Percentiles rank a stretch among this genome's conserved stretches.
These are phyloP conservation scores for Steinernema feltiae DNA, from an alignment of 1,140 invertebrate genomes.

Conservation along the genomic window DNA sequence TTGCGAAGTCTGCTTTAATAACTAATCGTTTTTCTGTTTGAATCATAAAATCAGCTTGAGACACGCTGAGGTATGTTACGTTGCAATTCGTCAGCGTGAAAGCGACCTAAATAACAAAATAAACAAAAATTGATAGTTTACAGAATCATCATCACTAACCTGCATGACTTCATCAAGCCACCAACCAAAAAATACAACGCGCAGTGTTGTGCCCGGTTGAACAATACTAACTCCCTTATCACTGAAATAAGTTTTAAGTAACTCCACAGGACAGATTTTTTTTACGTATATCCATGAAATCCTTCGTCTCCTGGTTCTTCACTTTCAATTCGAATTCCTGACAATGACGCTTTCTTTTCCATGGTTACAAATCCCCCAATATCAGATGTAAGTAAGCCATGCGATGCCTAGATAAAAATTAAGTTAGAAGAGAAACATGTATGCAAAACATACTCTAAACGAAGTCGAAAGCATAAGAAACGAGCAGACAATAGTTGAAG, in stretches of 20 bases:
- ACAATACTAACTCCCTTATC: conserved; percentile 49
- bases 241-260: no score
- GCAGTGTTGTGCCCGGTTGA: conserved; percentile 34
- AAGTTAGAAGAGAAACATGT: background rate
- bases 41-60: conserved; percentile 45
- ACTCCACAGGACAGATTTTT: no score
- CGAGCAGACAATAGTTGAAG: background rate
- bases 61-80: conserved; percentile 31
- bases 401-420: background rate
- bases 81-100: conserved; percentile 46
- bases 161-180: conserved; percentile 45
- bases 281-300: conserved; percentile 51
- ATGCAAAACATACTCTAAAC: background rate
- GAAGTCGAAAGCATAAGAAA: background rate
- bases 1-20: conserved; percentile 36
- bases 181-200: conserved; percentile 47
- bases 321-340: conserved; percentile 44
- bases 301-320: conserved; percentile 44
- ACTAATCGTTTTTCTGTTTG: conserved; percentile 49
- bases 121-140: background rate
- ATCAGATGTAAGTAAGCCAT: background rate
- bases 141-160: no score
- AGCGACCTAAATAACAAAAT: conserved; percentile 24
- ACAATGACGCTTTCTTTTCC: conserved; percentile 43
- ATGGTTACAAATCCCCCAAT: conserved; percentile 45